Evolutionary conservation across 2,888 invertebrate species (phyloP).

Genomic region (Meghimatium bilineatum): DNA sequence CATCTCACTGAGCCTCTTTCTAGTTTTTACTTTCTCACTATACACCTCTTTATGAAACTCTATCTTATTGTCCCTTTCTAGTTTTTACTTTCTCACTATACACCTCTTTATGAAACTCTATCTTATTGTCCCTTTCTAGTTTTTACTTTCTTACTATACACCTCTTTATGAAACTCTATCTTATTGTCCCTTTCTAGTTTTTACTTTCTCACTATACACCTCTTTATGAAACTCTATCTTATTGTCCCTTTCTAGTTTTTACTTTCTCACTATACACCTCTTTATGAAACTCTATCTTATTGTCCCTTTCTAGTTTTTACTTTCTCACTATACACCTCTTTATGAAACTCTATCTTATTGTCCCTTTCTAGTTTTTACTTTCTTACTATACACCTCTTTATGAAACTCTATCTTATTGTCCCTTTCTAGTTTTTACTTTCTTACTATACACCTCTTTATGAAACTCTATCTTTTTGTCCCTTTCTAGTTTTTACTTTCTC

Average conservation of each 20-base stretch:
- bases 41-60: background rate
- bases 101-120: background rate
- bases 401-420: conserved; percentile 8
- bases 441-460: background rate
- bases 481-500: conserved; percentile 23
- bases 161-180: too few relatives aligned
- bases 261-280: too few relatives aligned
- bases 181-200: too few relatives aligned
- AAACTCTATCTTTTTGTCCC: background rate
- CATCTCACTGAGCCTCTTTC: too few relatives aligned
- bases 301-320: conserved; percentile 19
- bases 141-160: background rate
- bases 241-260: background rate
- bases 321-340: conserved; percentile 18
- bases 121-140: background rate
- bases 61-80: background rate
- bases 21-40: background rate
- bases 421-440: background rate
- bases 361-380: background rate
- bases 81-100: background rate
- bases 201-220: too few relatives aligned
- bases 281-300: background rate
- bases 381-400: background rate
- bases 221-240: too few relatives aligned
- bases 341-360: background rate